Evolutionary conservation across 2,888 invertebrate genomes (phyloP), one percentile per base, ranked within the genome.

Genomic region (Drosophila anceps): DNA sequence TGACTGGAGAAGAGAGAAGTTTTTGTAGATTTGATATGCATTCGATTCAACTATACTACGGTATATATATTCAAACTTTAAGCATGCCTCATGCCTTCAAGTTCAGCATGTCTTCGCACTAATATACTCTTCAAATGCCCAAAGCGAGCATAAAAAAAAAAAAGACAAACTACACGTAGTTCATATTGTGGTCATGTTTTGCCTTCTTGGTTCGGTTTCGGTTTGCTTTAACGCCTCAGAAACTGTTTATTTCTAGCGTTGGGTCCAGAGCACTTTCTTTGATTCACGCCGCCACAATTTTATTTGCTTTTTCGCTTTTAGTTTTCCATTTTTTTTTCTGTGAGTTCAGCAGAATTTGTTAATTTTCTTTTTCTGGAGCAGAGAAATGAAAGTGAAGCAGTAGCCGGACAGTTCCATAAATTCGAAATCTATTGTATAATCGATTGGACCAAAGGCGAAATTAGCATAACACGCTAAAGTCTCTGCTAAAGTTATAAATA

Each of bases 181-280:
- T 64, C 69, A 68, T 55, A 65, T 62, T 69, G 55, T 73, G 61
- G 53, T 61, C 63, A 73, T 73, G 71, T 63, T 75, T 72, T 61
- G 66, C 33, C 60, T 76, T 44, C 63, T 62, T 41, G 37, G 48
- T 64, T 55, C 13, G 37, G 51, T 50, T 55, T 29, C 41, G 44
- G 33, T 59, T 61, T 62, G 59, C 61, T 77, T 78, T 78, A 58
- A 81, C 85, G 76, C 81, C 55, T 81, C 66, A 44, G 51, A 69
- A 58, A 60, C 61, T 87, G 85, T 84, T 84, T 84, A 87, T 73
- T 72, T 86, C 59, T 48, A 77, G 61, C n/a, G 43, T 53, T 82
- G 73, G 70, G 82, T 70, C 71, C 74, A 69, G 69, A 55, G 69
- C 62, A 55, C 58, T 74, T 66, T 54, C 88, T 84, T 84, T 84